Conservation (phyloP, 2,888 invertebrate species). For the Trypoxylon attenuatum region DNA sequence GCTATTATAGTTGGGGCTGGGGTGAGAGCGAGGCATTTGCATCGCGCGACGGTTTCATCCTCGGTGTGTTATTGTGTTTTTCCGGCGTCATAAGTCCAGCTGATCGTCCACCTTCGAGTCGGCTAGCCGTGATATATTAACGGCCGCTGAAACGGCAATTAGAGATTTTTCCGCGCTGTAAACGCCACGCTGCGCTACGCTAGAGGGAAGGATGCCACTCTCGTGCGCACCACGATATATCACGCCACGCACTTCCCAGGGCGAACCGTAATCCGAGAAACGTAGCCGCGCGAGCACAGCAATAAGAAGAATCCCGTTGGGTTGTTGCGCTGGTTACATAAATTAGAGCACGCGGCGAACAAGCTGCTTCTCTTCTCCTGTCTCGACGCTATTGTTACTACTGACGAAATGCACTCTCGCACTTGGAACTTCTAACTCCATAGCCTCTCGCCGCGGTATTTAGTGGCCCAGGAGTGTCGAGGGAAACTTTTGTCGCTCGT, state of each 20-base stretch:
- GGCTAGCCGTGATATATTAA: neutral
- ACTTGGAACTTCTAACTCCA: too few relatives aligned
- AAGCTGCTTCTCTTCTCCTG: constrained; percentile 2
- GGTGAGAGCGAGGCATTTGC: too few relatives aligned
- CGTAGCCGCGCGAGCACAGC: constrained; percentile 2
- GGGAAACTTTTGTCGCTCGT: too few relatives aligned
- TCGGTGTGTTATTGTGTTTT: too few relatives aligned
- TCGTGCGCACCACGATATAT: constrained; percentile 32
- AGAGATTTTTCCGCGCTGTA: constrained; percentile 24
- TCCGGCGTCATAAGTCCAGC: too few relatives aligned
- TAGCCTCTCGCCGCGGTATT: too few relatives aligned
- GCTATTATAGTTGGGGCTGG: too few relatives aligned
- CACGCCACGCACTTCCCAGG: constrained; percentile 31
- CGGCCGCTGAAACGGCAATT: constrained; percentile 30
- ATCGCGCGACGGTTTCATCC: too few relatives aligned
- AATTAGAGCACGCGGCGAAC: constrained; percentile 41
- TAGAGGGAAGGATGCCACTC: constrained; percentile 22
- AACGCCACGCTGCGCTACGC: constrained; percentile 22
- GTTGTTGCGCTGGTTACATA: constrained; percentile 22
- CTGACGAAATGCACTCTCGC: constrained; percentile 16
- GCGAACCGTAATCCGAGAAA: constrained; percentile 31
- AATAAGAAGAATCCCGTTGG: constrained; percentile 32
- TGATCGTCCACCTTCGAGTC: too few relatives aligned
- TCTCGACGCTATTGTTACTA: constrained; percentile 21
- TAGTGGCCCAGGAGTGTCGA: too few relatives aligned